Percentiles rank a stretch among this genome's conserved stretches.
Evolutionary conservation across 2,888 invertebrate genomes (phyloP).

Genomic region (Stegophylla sp.): DNA sequence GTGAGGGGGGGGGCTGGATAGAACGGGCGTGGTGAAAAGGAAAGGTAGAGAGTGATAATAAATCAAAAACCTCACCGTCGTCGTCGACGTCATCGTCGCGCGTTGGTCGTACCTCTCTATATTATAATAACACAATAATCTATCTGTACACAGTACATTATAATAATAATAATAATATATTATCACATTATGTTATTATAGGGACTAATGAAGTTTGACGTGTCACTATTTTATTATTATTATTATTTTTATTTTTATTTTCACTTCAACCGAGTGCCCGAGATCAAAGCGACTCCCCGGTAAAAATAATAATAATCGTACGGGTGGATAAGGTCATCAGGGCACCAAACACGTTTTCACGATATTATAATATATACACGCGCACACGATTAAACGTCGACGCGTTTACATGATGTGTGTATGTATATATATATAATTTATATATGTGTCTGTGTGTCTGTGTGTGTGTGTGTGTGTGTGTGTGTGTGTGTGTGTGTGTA

Average conservation of each 20-base stretch:
- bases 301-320: neutral
- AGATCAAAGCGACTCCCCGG: slow-evolving; percentile 33
- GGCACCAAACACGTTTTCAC: slow-evolving; percentile 44
- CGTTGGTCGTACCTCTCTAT: too few species aligned
- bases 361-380: slow-evolving; percentile 2
- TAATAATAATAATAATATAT: too few species aligned
- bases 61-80: slow-evolving; percentile 23
- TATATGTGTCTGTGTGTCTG: too few species aligned
- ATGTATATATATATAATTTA: neutral
- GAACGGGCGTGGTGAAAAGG: too few species aligned
- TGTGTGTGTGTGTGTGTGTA: too few species aligned
- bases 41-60: neutral
- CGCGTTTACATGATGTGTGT: neutral
- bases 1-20: too few species aligned
- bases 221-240: slow-evolving; percentile 44
- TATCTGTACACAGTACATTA: too few species aligned
- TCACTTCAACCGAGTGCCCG: slow-evolving; percentile 17
- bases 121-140: too few species aligned
- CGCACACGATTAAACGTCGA: neutral
- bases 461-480: neutral
- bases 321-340: slow-evolving; percentile 31
- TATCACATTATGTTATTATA: too few species aligned
- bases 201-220: slow-evolving; percentile 51
- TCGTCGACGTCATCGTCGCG: neutral
- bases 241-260: slow-evolving; percentile 38